phyloP scores from a whole-genome alignment of 1,140 invertebrate species.

The Atta cephalotes region DNA sequence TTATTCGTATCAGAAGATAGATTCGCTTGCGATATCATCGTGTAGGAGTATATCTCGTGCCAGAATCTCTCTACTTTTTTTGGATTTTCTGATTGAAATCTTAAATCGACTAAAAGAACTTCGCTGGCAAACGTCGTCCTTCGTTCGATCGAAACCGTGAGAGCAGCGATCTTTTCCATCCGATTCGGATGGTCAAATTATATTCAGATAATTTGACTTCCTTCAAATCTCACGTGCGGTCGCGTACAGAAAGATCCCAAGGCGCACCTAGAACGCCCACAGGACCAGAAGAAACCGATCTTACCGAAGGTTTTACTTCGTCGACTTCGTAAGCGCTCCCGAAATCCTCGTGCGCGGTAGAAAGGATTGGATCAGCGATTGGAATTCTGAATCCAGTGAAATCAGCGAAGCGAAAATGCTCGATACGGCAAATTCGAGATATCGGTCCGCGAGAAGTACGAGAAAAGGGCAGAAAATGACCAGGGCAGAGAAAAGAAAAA shows the following conservation, averaged over 20 bases:
- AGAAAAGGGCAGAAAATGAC: conserved; percentile 7
- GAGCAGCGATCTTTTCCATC: background rate
- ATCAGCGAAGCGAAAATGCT: conserved; percentile 73
- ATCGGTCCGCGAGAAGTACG: conserved; percentile 50
- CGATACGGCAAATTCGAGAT: conserved; percentile 71
- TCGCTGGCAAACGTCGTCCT: background rate
- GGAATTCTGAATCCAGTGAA: conserved; percentile 70
- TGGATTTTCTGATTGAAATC: conserved; percentile 60
- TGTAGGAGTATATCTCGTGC: conserved; percentile 6
- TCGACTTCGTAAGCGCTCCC: conserved; percentile 61
- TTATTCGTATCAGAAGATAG: conserved; percentile 12
- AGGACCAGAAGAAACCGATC: conserved; percentile 14
- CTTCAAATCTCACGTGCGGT: conserved; percentile 33
- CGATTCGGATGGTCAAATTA: conserved; percentile 29
- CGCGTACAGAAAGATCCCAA: conserved; percentile 34
- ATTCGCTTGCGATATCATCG: conserved; percentile 30
- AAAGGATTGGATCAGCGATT: conserved; percentile 62
- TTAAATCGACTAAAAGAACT: conserved; percentile 44
- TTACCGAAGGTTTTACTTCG: conserved; percentile 57
- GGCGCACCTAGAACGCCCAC: background rate
- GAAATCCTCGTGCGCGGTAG: conserved; percentile 61
- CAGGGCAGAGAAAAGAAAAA: conserved; percentile 33
- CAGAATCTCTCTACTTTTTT: conserved; percentile 35
- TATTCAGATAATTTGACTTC: conserved; percentile 58
- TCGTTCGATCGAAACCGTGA: conserved; percentile 14